These are phyloP conservation scores for Drosophila ogumai DNA, from an alignment of 1,140 invertebrate species.

Conservation along the genomic window DNA sequence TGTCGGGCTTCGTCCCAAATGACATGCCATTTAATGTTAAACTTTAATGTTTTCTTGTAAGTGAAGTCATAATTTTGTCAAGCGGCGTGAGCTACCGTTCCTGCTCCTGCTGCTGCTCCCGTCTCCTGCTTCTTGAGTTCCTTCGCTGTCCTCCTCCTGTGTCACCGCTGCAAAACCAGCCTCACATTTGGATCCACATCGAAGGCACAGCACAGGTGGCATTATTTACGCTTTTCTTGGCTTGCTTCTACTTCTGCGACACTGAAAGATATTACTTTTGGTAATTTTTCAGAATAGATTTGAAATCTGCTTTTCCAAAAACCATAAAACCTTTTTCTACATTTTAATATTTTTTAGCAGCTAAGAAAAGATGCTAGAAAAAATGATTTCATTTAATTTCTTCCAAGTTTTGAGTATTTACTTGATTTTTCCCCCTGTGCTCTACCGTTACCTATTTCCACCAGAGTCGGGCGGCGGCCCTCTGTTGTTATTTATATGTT, in stretches of 20 bases:
- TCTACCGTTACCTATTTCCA: background rate
- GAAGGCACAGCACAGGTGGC: slow-evolving; percentile 57
- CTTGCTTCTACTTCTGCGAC: background rate
- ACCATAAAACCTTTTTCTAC: too few species aligned
- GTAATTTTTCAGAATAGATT: background rate
- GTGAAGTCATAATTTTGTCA: slow-evolving; percentile 83
- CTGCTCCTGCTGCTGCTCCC: background rate
- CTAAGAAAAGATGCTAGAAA: too few species aligned
- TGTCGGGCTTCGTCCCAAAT: slow-evolving; percentile 68
- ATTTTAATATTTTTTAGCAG: too few species aligned
- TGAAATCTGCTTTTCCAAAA: background rate
- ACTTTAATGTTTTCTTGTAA: slow-evolving; percentile 83
- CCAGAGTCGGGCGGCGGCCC: slow-evolving; percentile 22
- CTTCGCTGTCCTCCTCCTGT: background rate
- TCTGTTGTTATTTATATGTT: slow-evolving; percentile 77
- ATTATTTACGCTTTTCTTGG: slow-evolving; percentile 51
- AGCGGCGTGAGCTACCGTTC: slow-evolving; percentile 16
- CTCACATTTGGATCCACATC: slow-evolving; percentile 16
- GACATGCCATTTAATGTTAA: slow-evolving; percentile 83
- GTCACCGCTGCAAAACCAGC: slow-evolving; percentile 10
- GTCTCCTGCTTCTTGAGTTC: background rate
- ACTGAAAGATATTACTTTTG: background rate
- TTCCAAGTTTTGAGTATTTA: too few species aligned
- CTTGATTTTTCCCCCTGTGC: slow-evolving; percentile 4
- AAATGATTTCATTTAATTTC: too few species aligned